Base-by-base conservation (phyloP, 2,888 invertebrate genomes). In the Diabrotica balteata region DNA sequence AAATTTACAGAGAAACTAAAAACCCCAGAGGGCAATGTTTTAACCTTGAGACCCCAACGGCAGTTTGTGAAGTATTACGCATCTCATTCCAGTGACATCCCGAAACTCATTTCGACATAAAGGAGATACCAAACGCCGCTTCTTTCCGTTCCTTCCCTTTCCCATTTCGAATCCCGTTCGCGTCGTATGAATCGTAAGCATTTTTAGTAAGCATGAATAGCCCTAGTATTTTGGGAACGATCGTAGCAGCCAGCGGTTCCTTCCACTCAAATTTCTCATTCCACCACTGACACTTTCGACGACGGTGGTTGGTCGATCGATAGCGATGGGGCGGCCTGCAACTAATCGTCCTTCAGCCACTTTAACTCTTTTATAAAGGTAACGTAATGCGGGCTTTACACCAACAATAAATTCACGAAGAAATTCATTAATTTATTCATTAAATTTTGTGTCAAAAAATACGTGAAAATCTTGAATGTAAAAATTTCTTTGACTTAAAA, bases 181-280 rank as follows among this genome's bases (percentile, higher is more conserved):
- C 7, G 1, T 55, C 55, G 17, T 55, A 17, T 45, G 17, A 55
- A 55, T 44, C 44, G 11, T 44, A 44, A 44, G 45, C 44, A 55
- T 55, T 44, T 44, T 44, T 55, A 17, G 8, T 55, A 45, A 44
- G 42, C 54, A 54, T 54, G 54, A 54, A 54, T 54, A 44, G 44
- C 11, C n/a, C 10, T n/a, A n/a, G 3, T 9, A 32, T 53, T 4
- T 42, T 43, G 44, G 52, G 53, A 54, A 10, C 42, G 32, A 53
- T 8, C 9, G 47, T 7, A 53, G 8, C 42, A 32, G 32, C 32
- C 32, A n/a, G 53, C 42, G 53, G 45, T 45, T 55, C 17, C 45
- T 55, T 44, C 17, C 45, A 17, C 55, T 44, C n/a, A 55, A 45
- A 55, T 44, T 55, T 55, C 45, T 17, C 55, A 55, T 55, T 54